Conservation (phyloP, 2,113 vertebrate genomes). For the Phylloscopus trochilus region DNA sequence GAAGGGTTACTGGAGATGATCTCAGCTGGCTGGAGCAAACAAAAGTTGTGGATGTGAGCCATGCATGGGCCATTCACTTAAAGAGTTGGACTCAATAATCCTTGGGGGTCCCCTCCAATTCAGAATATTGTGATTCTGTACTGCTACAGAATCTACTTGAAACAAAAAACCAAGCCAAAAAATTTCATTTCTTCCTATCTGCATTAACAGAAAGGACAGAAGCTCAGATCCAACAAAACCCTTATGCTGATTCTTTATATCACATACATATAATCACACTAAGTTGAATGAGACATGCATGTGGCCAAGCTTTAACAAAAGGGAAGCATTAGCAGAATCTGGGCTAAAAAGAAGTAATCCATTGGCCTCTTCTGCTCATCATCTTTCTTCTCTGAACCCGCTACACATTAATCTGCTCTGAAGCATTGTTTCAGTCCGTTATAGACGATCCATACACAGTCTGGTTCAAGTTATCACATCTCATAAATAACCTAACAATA, state of each 20-base stretch:
- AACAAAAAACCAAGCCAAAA: not conserved
- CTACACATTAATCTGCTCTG: not conserved
- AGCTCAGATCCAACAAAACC: not conserved
- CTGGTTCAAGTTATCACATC: conserved; percentile 20
- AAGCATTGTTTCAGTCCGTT: not conserved
- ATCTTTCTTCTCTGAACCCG: not conserved
- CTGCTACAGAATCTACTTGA: not conserved
- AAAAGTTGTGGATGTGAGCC: not conserved
- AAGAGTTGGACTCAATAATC: not conserved
- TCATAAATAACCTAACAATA: conserved; percentile 30
- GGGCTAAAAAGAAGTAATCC: not conserved
- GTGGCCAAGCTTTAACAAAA: not conserved
- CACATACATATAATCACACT: not conserved
- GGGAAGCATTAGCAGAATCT: not conserved
- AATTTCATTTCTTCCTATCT: not conserved
- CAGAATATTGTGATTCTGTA: not conserved
- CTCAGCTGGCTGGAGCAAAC: not conserved
- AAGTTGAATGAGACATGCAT: not conserved
- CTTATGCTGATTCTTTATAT: not conserved
- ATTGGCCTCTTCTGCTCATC: not conserved
- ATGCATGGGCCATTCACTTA: not conserved
- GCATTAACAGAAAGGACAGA: not conserved
- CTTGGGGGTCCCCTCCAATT: not conserved
- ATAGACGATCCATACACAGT: not conserved
- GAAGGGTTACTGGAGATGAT: not conserved